Evolutionary conservation across 2,113 vertebrate species (phyloP), one percentile per base, ranked within the genome.

Genomic region (Hyla sarda): DNA sequence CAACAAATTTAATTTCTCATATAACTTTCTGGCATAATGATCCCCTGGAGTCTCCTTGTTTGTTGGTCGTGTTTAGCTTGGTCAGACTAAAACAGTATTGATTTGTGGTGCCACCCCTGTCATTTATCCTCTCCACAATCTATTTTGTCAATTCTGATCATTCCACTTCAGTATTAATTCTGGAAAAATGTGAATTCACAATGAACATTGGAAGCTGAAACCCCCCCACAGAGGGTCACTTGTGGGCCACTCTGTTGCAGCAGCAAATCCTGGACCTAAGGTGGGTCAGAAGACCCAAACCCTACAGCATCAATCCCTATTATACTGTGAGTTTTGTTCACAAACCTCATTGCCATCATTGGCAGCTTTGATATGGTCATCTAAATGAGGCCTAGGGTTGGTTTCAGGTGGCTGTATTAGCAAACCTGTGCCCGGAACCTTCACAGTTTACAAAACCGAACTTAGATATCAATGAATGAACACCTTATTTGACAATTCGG

Each of bases 21-120:
- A 56, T 65, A 80, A 72, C 62, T 80, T 86, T 81, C 23, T 58
- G 12, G n/a, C 60, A 58, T 80, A 80, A 86, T 80, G 62, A 78
- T 80, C 48, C 56, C n/a, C 48, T 47, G 34, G 75, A 80, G 65
- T 72, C 76, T 34, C 10, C 17, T 47, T 45, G 62, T 79, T 73
- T 58, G 19, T 52, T 85, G 45, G 14, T 5, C 30, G 52, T 54
- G 13, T 79, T 52, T 41, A 28, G 52, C 71, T 65, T 76, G 83
- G 73, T 77, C 73, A 67, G 58, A 65, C 58, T 77, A 65, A 41
- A 60, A 52, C 54, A 34, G 25, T 50, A 84, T 84, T 25, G 83
- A 84, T 84, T 34, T 50, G 58, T 19, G 17, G 45, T 37, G 73
- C 54, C 12, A 47, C 48, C 54, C 9, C 73, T 77, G 45, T 84